Conservation (phyloP, 2,113 vertebrate species). For the cat (Felis catus) region DNA sequence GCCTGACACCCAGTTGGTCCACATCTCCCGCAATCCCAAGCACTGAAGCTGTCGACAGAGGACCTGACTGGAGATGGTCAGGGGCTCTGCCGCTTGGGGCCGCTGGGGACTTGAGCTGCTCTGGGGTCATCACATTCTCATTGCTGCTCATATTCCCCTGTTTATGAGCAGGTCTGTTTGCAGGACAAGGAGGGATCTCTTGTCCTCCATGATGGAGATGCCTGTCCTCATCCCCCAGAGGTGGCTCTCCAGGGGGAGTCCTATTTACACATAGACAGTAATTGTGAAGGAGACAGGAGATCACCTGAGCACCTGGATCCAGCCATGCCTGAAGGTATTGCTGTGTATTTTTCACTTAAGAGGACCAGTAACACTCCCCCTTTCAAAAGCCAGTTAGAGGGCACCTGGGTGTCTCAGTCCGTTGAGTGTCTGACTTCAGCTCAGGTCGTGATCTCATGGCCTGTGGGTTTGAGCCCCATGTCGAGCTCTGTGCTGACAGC, state of each 20-base stretch:
- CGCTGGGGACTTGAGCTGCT: neutral
- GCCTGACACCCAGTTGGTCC: neutral
- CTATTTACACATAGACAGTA: neutral
- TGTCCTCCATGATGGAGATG: neutral
- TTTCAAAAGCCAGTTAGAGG: neutral
- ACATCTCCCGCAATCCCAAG: too few species aligned
- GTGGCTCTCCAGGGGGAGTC: neutral
- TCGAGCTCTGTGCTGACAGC: too few species aligned
- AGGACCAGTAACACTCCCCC: neutral
- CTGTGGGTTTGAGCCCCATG: too few species aligned
- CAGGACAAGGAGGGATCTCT: neutral
- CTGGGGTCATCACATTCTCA: neutral
- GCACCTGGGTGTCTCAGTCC: too few species aligned
- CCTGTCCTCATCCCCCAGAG: neutral
- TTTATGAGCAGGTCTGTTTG: neutral
- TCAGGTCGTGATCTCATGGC: too few species aligned
- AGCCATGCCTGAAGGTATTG: neutral
- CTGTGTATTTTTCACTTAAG: neutral
- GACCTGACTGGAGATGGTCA: neutral
- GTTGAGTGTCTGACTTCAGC: too few species aligned
- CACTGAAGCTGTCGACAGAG: too few species aligned
- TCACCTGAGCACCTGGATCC: neutral
- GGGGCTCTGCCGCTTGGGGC: neutral
- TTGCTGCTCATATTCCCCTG: neutral
- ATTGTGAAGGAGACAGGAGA: neutral